Evolutionary conservation across 2,888 invertebrate genomes (phyloP).

Genomic region (Mythimna vitellina): DNA sequence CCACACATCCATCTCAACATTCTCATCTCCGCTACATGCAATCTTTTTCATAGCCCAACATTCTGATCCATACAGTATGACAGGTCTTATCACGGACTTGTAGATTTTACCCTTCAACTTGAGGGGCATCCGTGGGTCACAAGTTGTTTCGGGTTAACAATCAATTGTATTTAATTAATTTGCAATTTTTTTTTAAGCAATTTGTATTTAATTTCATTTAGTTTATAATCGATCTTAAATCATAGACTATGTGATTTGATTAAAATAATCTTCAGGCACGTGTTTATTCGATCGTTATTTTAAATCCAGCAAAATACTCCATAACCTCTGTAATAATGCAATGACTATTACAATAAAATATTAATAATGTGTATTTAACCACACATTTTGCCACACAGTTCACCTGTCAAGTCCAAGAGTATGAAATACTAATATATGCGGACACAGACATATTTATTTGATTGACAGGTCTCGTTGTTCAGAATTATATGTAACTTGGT

Average conservation of each 20-base stretch:
- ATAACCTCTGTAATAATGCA: neutral
- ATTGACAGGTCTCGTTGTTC: constrained; percentile 17
- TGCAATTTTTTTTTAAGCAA: no score
- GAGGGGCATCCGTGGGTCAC: no score
- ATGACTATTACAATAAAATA: neutral
- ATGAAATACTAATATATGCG: constrained; percentile 18
- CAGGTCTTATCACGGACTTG: no score
- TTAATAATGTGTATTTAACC: neutral
- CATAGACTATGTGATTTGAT: neutral
- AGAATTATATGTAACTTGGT: constrained; percentile 51
- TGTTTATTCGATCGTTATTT: neutral
- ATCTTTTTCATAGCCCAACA: no score
- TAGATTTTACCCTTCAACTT: no score
- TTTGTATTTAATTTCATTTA: no score
- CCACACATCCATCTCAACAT: no score
- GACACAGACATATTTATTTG: constrained; percentile 12
- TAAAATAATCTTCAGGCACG: neutral
- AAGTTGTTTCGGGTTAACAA: no score
- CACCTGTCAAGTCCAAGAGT: constrained; percentile 5
- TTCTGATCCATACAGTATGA: no score
- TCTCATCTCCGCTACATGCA: no score
- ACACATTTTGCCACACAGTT: constrained; percentile 7
- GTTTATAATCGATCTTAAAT: neutral
- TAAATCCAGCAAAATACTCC: neutral
- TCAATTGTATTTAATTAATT: no score